These are phyloP conservation scores for Palythoa caribaeorum DNA, from an alignment of 92 coral and sea anemone species.

Conservation along the genomic window DNA sequence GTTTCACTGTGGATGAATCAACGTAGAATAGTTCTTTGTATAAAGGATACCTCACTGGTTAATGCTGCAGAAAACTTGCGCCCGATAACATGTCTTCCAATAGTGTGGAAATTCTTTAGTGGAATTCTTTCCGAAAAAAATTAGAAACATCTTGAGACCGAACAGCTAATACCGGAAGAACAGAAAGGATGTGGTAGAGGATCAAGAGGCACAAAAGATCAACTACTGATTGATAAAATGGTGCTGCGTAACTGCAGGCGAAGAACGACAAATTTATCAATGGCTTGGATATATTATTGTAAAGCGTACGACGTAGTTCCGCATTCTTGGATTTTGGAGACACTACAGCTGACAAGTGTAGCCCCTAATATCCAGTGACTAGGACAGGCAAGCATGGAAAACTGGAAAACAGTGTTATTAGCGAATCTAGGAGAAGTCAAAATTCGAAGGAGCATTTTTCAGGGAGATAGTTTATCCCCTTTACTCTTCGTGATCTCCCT, in stretches of 20 bases:
- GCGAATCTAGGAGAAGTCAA: constrained; percentile 38
- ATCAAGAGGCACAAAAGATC: constrained; percentile 58
- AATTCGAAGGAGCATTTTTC: constrained; percentile 22
- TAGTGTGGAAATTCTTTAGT: constrained; percentile 56
- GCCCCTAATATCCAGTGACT: constrained; percentile 31
- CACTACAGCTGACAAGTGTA: constrained; percentile 19
- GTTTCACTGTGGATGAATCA: constrained; percentile 49
- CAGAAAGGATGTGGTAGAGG: constrained; percentile 51
- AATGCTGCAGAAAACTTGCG: constrained; percentile 37
- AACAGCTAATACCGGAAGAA: constrained; percentile 45
- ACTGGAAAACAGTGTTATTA: constrained; percentile 49
- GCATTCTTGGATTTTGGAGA: constrained; percentile 58
- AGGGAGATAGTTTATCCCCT: constrained; percentile 27
- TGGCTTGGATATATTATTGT: constrained; percentile 58
- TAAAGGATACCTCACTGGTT: constrained; percentile 47
- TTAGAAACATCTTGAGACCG: constrained; percentile 50
- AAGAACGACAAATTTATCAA: constrained; percentile 46
- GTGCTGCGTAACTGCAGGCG: constrained; percentile 43
- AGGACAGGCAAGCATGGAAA: constrained; percentile 40
- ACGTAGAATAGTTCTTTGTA: neutral
- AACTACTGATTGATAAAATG: constrained; percentile 56
- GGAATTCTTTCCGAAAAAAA: constrained; percentile 34
- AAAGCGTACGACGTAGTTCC: constrained; percentile 61
- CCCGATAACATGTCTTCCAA: constrained; percentile 59
- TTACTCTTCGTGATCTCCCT: constrained; percentile 29